Base-by-base conservation (phyloP, 1,140 invertebrate species). In the Drosophila tristis region DNA sequence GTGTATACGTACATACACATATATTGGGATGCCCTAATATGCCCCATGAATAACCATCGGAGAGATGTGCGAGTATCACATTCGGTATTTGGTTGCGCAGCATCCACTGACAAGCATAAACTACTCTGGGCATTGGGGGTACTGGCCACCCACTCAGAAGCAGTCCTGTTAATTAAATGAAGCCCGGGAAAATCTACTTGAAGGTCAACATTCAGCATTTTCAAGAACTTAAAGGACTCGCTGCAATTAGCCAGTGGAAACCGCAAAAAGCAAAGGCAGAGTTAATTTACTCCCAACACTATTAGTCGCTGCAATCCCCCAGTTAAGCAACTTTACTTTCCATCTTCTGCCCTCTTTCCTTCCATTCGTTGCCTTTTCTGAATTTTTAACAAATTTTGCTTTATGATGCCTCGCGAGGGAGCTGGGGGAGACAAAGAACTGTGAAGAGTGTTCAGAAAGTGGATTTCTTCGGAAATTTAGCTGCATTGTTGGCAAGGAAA, bases 201-300 rank as follows among this genome's bases (percentile, higher is more conserved):
- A 89, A 87, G 82, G 82, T 87, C 82, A 87, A 78, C 66, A 70
- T 63, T 74, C 57, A 54, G 57, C 47, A 49, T 49, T 70, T 78
- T 66, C 43, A 74, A 82, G 74, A 56, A 78, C 63, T 82, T 78
- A 58, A 57, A 65, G 20, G 15, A 45, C 49, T 31, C 25, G 47
- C 48, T 75, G 82, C 82, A 87, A 86, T 86, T 86, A 86, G 65
- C 53, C 66, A 29, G 63, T 48, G 68, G 68, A 78, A 87, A 78
- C 81, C 81, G 43, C 82, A 65, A 50, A 74, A 78, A 86, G 72
- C 31, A 31, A 61, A 78, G 62, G 9, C 49, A 78, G 74, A 86
- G 78, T 86, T 86, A 86, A 86, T 86, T 87, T 87, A 87, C 72
- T 84, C 13, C 62, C 76, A 64, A 65, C 73, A 74, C 78, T 78